phyloP scores from a whole-genome alignment of 64 coral and sea anemone species.

The Stichodactyla helianthus region DNA sequence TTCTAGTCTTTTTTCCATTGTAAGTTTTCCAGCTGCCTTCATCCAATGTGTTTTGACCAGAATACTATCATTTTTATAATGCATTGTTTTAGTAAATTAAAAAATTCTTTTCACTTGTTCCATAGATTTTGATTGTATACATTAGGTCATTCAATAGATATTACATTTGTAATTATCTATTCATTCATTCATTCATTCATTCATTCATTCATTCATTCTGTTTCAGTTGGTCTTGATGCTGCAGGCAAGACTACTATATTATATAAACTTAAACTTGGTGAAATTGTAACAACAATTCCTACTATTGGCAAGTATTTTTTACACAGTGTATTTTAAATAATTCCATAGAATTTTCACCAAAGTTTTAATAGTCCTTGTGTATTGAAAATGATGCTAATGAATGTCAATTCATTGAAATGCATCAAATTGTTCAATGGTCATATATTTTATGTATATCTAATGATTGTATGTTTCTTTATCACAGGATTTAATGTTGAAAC shows the following conservation, averaged over 20 bases:
- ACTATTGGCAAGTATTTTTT: constrained; percentile 59
- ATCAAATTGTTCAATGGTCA: not conserved
- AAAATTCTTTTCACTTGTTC: too few species aligned
- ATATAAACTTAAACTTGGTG: constrained; percentile 83
- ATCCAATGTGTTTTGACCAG: too few species aligned
- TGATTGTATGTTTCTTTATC: not conserved
- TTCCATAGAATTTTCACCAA: too few species aligned
- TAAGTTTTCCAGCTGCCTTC: too few species aligned
- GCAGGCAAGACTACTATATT: constrained; percentile 84
- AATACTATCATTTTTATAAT: too few species aligned
- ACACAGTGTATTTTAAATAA: not conserved
- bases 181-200: not conserved
- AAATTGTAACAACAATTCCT: constrained; percentile 82
- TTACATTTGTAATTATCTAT: too few species aligned
- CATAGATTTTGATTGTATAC: too few species aligned
- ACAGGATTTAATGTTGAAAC: constrained; percentile 93
- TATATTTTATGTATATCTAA: not conserved
- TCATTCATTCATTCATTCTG: not conserved
- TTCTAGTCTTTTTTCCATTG: too few species aligned
- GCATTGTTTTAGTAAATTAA: too few species aligned
- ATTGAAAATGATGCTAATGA: too few species aligned
- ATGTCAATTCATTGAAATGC: not conserved
- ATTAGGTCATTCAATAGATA: too few species aligned
- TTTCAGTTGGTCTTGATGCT: constrained; percentile 84
- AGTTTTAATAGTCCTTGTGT: too few species aligned